Evolutionary conservation across 1,140 invertebrate species (phyloP).

Genomic region (Hypothenemus hampei): DNA sequence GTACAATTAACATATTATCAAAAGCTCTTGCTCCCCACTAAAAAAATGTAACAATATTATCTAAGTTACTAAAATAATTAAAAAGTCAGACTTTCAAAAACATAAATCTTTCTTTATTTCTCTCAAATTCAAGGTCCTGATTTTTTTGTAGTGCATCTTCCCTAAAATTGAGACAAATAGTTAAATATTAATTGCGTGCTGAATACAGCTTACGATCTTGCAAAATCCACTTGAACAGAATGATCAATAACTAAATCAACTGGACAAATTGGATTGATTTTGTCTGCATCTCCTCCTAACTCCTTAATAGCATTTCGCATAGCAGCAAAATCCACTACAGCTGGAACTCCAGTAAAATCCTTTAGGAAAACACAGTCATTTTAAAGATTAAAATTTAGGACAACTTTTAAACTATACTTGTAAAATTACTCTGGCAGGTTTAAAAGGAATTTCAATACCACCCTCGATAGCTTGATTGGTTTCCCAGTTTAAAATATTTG

Average conservation of each 20-base stretch:
- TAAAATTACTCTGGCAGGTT: constrained; percentile 90
- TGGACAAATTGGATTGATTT: constrained; percentile 96
- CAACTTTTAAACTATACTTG: constrained; percentile 57
- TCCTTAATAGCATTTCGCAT: constrained; percentile 93
- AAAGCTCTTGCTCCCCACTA: constrained; percentile 95
- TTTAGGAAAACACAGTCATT: constrained; percentile 42
- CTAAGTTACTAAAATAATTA: constrained; percentile 14
- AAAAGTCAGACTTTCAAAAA: constrained; percentile 75
- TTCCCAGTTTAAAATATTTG: constrained; percentile 91
- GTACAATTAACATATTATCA: constrained; percentile 94
- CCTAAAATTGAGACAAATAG: constrained; percentile 47
- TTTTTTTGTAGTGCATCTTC: constrained; percentile 87
- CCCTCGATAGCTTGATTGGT: constrained; percentile 60
- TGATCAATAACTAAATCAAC: constrained; percentile 98
- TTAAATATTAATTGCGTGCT: neutral
- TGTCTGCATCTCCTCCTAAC: constrained; percentile 82
- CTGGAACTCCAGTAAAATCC: constrained; percentile 96
- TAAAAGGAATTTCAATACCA: constrained; percentile 92
- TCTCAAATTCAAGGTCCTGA: constrained; percentile 91
- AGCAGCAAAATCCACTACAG: constrained; percentile 97
- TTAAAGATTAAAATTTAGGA: neutral
- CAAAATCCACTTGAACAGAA: constrained; percentile 95
- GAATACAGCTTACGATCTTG: constrained; percentile 70
- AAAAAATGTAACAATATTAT: constrained; percentile 29
- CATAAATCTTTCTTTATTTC: constrained; percentile 93